phyloP scores from a whole-genome alignment of 2,113 vertebrate species.

The Syngnathus floridae region DNA sequence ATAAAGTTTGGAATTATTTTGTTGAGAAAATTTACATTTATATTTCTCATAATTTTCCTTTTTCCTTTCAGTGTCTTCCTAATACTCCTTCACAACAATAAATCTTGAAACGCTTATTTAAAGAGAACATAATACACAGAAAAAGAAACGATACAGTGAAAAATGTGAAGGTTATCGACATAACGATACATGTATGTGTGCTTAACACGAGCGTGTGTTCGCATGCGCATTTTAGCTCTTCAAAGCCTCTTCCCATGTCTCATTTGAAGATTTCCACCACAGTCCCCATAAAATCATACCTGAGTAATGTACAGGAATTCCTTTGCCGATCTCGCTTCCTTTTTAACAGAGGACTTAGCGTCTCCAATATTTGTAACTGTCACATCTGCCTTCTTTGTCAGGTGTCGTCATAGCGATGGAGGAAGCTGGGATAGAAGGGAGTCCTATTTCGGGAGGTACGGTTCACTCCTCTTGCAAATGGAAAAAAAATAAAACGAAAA shows the following conservation, averaged over 20 bases:
- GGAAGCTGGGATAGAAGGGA: constrained; percentile 30
- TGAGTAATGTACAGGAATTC: constrained; percentile 36
- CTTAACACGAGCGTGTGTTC: constrained; percentile 24
- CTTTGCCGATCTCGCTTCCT: constrained; percentile 21
- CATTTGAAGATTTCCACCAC: constrained; percentile 41
- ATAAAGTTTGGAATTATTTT: background rate
- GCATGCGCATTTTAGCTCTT: constrained; percentile 49
- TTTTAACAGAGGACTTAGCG: constrained; percentile 33
- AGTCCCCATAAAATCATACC: constrained; percentile 41
- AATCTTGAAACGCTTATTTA: constrained; percentile 60
- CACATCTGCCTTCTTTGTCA: constrained; percentile 26
- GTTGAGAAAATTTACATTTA: background rate
- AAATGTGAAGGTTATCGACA: constrained; percentile 64
- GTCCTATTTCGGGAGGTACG: constrained; percentile 25
- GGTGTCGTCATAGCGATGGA: constrained; percentile 32
- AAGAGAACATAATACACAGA: constrained; percentile 53
- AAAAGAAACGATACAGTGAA: constrained; percentile 66
- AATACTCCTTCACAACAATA: constrained; percentile 32
- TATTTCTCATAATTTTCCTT: background rate
- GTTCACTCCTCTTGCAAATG: constrained; percentile 36
- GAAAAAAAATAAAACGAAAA: constrained; percentile 54
- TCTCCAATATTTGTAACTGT: constrained; percentile 25
- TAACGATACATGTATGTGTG: constrained; percentile 50
- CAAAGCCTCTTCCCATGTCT: constrained; percentile 44
- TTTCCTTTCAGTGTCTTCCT: background rate